Conservation (phyloP, 2,113 vertebrate species). For the Oryzias javanicus region DNA sequence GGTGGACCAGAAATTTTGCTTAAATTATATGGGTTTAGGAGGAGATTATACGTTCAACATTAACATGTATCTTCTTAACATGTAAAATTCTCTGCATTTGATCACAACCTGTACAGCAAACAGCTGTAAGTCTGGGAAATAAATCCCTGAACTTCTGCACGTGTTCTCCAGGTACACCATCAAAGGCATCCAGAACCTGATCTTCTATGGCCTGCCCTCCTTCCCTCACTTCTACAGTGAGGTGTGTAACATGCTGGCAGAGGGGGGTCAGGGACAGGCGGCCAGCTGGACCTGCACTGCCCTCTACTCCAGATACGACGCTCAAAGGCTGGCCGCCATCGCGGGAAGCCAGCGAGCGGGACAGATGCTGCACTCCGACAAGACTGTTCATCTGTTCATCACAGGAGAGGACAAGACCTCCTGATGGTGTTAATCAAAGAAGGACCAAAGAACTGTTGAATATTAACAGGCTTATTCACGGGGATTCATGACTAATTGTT, state of each 20-base stretch:
- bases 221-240: conserved; percentile 96
- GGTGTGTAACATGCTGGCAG: conserved; percentile 92
- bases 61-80: too few species aligned
- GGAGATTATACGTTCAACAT: too few species aligned
- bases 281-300: conserved; percentile 93
- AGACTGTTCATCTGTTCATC: conserved; percentile 91
- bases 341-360: conserved; percentile 86
- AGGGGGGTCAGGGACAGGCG: conserved; percentile 73
- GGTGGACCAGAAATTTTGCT: too few species aligned
- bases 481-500: background rate
- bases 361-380: conserved; percentile 93
- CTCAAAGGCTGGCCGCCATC: conserved; percentile 85
- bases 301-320: conserved; percentile 90
- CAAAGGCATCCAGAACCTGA: conserved; percentile 90
- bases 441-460: background rate
- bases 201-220: conserved; percentile 93
- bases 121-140: too few species aligned
- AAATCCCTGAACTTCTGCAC: background rate
- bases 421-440: conserved; percentile 48
- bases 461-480: background rate
- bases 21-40: too few species aligned
- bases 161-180: conserved; percentile 82
- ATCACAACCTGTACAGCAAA: too few species aligned
- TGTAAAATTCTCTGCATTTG: too few species aligned
- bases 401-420: conserved; percentile 82